Evolutionary conservation across 92 coral and sea anemone genomes (phyloP).

Genomic region (Palythoa heliodiscus): DNA sequence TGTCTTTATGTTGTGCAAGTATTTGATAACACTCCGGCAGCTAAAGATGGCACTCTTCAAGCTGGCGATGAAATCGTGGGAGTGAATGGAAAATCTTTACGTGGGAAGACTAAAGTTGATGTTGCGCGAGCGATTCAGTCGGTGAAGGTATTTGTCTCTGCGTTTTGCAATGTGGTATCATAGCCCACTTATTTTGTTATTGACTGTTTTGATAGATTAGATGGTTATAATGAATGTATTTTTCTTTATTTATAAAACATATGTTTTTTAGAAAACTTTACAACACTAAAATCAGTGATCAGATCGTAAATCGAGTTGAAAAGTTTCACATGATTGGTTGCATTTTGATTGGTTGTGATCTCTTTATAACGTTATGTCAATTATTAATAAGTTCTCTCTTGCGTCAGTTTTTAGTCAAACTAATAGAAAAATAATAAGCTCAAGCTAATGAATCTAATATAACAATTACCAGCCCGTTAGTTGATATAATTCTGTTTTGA

Average conservation of each 20-base stretch:
- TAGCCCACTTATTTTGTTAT: background rate
- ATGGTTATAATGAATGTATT: background rate
- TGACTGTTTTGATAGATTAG: background rate
- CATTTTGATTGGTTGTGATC: background rate
- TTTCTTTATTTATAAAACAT: background rate
- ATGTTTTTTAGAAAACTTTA: background rate
- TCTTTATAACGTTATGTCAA: background rate
- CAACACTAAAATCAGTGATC: background rate
- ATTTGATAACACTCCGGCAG: conserved; percentile 98
- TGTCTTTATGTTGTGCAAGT: conserved; percentile 98
- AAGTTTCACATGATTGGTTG: background rate
- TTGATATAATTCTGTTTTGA: no score
- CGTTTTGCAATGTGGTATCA: background rate
- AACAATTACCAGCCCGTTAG: background rate
- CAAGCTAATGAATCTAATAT: background rate
- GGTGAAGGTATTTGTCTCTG: conserved; percentile 68
- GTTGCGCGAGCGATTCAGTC: conserved; percentile 99
- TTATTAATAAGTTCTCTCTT: background rate
- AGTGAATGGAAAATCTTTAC: conserved; percentile 94
- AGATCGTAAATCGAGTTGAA: background rate
- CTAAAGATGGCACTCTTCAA: conserved; percentile 92
- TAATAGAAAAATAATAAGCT: background rate
- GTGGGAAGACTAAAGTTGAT: conserved; percentile 99
- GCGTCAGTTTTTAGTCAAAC: background rate
- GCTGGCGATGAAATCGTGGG: conserved; percentile 99